phyloP scores from a whole-genome alignment of 2,113 vertebrate species.

The Pan troglodytes region NHGRI_mPanTro3-v2.1_pri NC_072403.2:153803001-153803500 shows the following conservation, averaged over 20 bases:
- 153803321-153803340: background rate
- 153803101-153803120: background rate
- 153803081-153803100: background rate
- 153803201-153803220: background rate
- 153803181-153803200: background rate
- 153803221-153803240: background rate
- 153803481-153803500: background rate
- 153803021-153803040: background rate
- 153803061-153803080: background rate
- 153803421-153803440: background rate
- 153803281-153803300: background rate
- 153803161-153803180: background rate
- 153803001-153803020: background rate
- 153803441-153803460: background rate
- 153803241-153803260: background rate
- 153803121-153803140: background rate
- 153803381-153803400: background rate
- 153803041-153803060: background rate
- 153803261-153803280: background rate
- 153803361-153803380: background rate
- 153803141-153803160: background rate
- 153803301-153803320: background rate
- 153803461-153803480: background rate
- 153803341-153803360: background rate
- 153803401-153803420: background rate